phyloP scores from a whole-genome alignment of 2,888 invertebrate genomes.

The Odontomyia ornata region DNA sequence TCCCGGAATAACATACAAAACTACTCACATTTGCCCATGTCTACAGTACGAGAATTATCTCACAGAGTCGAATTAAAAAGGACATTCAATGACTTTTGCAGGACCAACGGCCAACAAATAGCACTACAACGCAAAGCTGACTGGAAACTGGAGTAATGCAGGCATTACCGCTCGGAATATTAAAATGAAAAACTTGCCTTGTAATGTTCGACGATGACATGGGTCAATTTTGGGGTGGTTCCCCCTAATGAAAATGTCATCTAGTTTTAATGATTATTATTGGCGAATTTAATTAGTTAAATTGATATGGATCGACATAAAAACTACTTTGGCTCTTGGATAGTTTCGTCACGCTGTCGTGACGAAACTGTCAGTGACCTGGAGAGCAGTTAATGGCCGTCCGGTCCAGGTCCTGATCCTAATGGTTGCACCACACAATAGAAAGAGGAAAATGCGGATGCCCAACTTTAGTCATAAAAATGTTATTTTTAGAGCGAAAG shows the following conservation, averaged over 20 bases:
- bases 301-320: constrained; percentile 32
- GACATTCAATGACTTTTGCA: constrained; percentile 16
- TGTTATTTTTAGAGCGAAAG: constrained; percentile 39
- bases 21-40: constrained; percentile 18
- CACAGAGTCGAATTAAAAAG: background rate
- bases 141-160: constrained; percentile 30
- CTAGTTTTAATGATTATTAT: constrained; percentile 36
- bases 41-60: background rate
- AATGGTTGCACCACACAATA: constrained; percentile 41
- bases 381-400: background rate
- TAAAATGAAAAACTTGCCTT: constrained; percentile 40
- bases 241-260: constrained; percentile 37
- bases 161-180: constrained; percentile 27
- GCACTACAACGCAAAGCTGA: background rate
- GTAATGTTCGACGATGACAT: constrained; percentile 41
- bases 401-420: constrained; percentile 16
- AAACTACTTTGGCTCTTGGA: background rate
- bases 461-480: constrained; percentile 40
- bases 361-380: constrained; percentile 4
- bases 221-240: constrained; percentile 21
- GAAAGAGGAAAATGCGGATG: constrained; percentile 37
- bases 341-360: background rate
- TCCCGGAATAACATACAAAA: constrained; percentile 1
- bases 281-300: constrained; percentile 38
- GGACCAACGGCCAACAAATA: constrained; percentile 11